These are phyloP conservation scores for Hystrix cristata DNA, from an alignment of 2,113 vertebrate species.

Conservation along the genomic window DNA sequence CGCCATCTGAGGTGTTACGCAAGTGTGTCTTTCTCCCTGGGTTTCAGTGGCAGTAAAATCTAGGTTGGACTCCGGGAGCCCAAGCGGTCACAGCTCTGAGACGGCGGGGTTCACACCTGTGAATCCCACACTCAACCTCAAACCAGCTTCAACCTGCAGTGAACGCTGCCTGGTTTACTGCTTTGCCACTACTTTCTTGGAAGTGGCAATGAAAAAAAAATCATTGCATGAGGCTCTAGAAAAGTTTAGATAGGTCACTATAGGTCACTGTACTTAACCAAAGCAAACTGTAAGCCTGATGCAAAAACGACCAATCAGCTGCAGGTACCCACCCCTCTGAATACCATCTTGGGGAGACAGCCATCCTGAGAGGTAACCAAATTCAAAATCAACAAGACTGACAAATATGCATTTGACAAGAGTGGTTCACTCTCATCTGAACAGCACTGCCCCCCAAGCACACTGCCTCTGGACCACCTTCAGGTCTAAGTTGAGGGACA, in stretches of 20 bases:
- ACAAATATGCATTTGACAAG: background rate
- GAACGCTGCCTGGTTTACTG: background rate
- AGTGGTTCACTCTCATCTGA: background rate
- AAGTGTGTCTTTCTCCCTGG: background rate
- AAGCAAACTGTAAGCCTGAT: background rate
- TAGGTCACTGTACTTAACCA: background rate
- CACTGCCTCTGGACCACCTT: background rate
- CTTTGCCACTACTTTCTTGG: background rate
- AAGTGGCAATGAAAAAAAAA: background rate
- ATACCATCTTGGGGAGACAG: background rate
- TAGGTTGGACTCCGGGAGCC: background rate
- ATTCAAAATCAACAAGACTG: background rate
- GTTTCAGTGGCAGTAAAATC: background rate
- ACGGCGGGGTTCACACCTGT: background rate
- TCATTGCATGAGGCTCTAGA: background rate
- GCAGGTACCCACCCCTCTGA: background rate
- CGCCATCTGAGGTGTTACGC: rapidly evolving
- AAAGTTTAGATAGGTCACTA: background rate
- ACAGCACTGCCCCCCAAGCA: background rate
- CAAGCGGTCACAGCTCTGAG: background rate
- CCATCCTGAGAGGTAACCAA: background rate
- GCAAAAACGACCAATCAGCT: background rate
- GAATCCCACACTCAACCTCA: background rate
- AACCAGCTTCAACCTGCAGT: background rate
- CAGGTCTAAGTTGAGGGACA: background rate